Evolutionary conservation across 2,113 vertebrate species (phyloP).

Genomic region (Psilopogon haemacephalus): DNA sequence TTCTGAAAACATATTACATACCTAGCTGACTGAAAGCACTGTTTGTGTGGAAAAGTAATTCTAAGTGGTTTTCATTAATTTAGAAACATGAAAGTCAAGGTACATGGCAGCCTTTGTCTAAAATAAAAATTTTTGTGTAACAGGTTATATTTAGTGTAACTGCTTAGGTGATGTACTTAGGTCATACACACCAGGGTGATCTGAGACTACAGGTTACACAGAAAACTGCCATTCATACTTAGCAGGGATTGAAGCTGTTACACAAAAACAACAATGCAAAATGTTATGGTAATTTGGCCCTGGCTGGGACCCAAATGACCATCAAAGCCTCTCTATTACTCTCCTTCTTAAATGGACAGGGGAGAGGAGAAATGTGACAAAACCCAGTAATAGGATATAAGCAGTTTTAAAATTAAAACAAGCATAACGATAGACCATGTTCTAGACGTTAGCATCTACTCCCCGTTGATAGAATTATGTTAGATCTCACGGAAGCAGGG

Average conservation of each 20-base stretch:
- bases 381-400: no score
- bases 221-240: neutral
- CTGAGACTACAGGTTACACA: neutral
- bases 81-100: neutral
- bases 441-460: no score
- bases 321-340: no score
- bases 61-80: neutral
- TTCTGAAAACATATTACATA: neutral
- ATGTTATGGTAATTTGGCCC: neutral
- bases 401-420: no score
- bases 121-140: neutral
- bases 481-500: no score
- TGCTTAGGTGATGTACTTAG: neutral
- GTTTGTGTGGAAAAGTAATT: neutral
- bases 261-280: neutral
- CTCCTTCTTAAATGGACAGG: no score
- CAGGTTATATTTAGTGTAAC: neutral
- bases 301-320: no score
- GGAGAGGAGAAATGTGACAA: no score
- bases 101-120: neutral
- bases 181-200: rapidly evolving
- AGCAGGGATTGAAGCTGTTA: neutral
- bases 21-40: neutral
- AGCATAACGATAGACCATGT: no score
- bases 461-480: no score